Conservation (phyloP, 1,140 invertebrate genomes). For the Rhagoletis pomonella region DNA sequence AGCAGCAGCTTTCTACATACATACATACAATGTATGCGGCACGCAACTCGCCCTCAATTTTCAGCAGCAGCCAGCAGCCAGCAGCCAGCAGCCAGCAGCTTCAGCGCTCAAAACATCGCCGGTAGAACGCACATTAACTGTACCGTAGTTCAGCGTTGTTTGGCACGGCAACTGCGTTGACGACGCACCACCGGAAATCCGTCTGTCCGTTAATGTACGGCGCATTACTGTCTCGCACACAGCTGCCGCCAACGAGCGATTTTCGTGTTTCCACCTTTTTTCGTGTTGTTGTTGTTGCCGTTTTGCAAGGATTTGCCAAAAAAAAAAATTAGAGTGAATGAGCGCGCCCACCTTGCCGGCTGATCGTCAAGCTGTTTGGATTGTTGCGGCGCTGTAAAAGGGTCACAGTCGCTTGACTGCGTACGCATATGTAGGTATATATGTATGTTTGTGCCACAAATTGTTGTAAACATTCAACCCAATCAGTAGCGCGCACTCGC, state of each 20-base stretch:
- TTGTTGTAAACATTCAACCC: constrained; percentile 35
- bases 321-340: background rate
- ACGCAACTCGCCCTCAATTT: background rate
- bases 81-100: too few relatives aligned
- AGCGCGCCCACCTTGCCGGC: constrained; percentile 41
- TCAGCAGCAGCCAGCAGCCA: background rate
- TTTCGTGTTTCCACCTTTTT: constrained; percentile 12
- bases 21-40: background rate
- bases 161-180: constrained; percentile 27
- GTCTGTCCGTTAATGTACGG: constrained; percentile 42
- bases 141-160: constrained; percentile 2
- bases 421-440: background rate
- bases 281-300: background rate
- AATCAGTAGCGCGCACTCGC: constrained; percentile 9
- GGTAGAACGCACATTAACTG: background rate
- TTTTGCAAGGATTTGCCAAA: background rate
- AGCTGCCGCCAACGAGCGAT: constrained; percentile 51
- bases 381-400: background rate
- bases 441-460: constrained; percentile 4
- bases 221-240: constrained; percentile 55
- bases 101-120: too few relatives aligned
- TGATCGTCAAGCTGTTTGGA: background rate
- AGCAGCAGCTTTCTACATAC: background rate
- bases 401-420: background rate
- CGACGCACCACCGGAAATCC: constrained; percentile 37